phyloP scores from a whole-genome alignment of 1,140 invertebrate species.

The Trichogramma pretiosum region DNA sequence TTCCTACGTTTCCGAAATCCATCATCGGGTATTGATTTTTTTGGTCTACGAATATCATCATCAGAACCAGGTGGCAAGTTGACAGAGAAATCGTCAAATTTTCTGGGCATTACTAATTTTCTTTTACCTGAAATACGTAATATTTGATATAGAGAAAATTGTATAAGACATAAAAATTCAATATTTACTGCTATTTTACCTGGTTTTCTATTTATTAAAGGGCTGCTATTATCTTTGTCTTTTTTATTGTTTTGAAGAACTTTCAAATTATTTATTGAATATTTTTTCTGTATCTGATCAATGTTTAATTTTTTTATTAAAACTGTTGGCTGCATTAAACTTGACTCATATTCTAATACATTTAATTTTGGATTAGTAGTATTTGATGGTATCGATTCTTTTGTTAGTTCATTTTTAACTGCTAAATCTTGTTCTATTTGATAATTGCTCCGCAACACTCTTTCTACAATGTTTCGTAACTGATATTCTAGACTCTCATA shows the following conservation, averaged over 20 bases:
- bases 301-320: slow-evolving; percentile 28
- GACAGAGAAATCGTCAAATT: slow-evolving; percentile 3
- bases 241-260: slow-evolving; percentile 9
- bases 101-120: slow-evolving; percentile 5
- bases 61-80: no score
- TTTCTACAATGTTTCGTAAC: slow-evolving; percentile 36
- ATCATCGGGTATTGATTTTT: background rate
- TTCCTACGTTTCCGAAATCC: no score
- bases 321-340: slow-evolving; percentile 38
- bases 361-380: slow-evolving; percentile 20
- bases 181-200: no score
- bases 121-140: slow-evolving; percentile 11
- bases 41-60: no score
- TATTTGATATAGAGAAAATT: no score
- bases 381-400: background rate
- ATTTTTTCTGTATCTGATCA: slow-evolving; percentile 10
- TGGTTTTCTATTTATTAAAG: no score
- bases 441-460: slow-evolving; percentile 36
- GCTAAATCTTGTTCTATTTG: slow-evolving; percentile 20
- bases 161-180: no score
- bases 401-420: background rate
- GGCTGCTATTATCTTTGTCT: no score
- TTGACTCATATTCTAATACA: slow-evolving; percentile 27
- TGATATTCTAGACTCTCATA: slow-evolving; percentile 30
- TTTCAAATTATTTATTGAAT: slow-evolving; percentile 5